Evolutionary conservation across 2,888 invertebrate species (phyloP), one percentile per base, ranked within the genome.

Genomic region (Chamaedrilus cognettii): DNA sequence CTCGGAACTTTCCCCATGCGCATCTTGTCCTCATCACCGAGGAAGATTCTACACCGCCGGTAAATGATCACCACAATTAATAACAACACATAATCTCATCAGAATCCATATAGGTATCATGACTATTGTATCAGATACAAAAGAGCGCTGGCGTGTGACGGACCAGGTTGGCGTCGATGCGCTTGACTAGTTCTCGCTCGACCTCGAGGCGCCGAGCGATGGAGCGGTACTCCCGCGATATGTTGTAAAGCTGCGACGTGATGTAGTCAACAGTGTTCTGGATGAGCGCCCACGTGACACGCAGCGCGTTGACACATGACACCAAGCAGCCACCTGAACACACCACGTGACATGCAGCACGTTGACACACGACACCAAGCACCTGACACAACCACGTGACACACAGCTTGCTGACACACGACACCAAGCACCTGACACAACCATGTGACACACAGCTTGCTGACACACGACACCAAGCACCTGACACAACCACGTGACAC

Each of bases 151-250:
- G 42, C 7, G 42, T 11, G 19, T 42, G 42, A 42, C 11, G 19
- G 42, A 19, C 11, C 42, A 7, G 7, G 11, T 11, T 19, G 11
- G 42, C 42, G 11, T 42, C 42, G 42, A 42, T 19, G 7, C 42
- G 7, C 42, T 42, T 42, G 42, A 42, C 7, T 7, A 42, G 42
- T 42, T 77, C 91, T 85, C 96, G 96, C 81, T 99, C 98, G 69
- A 90, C 88, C 0, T 91, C 89, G 64, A 99, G 87, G 33, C 94
- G 91, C 74, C 90, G 90, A 31, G 96, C 91, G 0, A 99, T 94
- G 82, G 95, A 96, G 79, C 98, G 89, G 85, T 97, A 97, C 84
- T 98, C 96, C 64, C 91, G 88, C 0, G 98, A 98, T 77, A 93
- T 90, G 76, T 88, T 88, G 86, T 97, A 94, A 66, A 97, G 86